Evolutionary conservation across 2,113 vertebrate genomes (phyloP).

Genomic region (Meleagris gallopavo): DNA sequence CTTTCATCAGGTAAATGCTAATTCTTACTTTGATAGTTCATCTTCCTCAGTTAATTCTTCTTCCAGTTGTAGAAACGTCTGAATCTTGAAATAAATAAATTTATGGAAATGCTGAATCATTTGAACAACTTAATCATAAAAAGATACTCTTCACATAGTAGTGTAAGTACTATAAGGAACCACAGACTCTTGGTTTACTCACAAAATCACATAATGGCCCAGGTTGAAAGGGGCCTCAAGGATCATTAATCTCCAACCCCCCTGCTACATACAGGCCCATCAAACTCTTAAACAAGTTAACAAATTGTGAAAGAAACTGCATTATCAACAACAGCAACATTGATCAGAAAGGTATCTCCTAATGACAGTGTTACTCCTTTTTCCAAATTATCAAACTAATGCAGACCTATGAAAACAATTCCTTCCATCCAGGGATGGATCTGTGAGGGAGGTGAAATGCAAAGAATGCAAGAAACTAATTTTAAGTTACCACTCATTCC

Average conservation of each 20-base stretch:
- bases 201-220: too few relatives aligned
- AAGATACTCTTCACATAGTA: background rate
- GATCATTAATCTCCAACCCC: too few relatives aligned
- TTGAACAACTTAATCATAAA: background rate
- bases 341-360: background rate
- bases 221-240: too few relatives aligned
- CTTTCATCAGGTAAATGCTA: background rate
- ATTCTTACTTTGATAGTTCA: slow-evolving; percentile 86
- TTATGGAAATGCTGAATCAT: background rate
- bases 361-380: background rate
- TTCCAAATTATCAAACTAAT: background rate
- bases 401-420: background rate
- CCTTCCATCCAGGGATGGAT: background rate
- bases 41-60: slow-evolving; percentile 87
- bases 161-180: background rate
- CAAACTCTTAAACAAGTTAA: background rate
- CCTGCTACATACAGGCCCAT: too few relatives aligned
- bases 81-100: slow-evolving; percentile 81
- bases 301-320: background rate
- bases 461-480: background rate
- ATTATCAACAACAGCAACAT: background rate
- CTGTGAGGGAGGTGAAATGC: background rate
- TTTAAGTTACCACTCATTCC: background rate
- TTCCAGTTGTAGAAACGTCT: slow-evolving; percentile 88
- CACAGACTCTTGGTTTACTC: background rate